A percentile compares a stretch with the other conserved stretches of the same genome.
These are phyloP conservation scores for Thomomys bottae DNA, from an alignment of 2,113 vertebrate genomes.

Conservation along the genomic window DNA sequence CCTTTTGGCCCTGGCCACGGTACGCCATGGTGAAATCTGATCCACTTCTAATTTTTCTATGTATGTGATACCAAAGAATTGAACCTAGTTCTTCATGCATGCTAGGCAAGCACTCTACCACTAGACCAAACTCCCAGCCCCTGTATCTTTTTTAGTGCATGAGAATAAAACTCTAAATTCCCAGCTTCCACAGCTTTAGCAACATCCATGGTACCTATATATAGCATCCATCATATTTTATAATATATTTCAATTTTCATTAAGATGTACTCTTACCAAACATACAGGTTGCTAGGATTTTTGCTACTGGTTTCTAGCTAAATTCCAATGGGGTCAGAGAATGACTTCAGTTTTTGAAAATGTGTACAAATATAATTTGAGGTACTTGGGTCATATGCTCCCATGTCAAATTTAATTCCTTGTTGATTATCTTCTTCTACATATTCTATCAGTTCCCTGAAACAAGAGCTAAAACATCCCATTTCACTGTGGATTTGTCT, in stretches of 20 bases:
- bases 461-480: background rate
- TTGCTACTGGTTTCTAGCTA: background rate
- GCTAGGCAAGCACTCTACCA: no score
- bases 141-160: background rate
- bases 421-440: background rate
- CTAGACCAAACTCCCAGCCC: no score
- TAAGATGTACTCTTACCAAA: background rate
- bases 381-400: background rate
- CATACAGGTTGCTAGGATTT: background rate
- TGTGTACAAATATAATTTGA: background rate
- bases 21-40: no score
- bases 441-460: background rate
- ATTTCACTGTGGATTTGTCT: background rate
- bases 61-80: no score
- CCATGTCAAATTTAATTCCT: slow-evolving; percentile 1
- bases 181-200: background rate
- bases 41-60: no score
- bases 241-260: background rate
- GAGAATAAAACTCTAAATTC: background rate
- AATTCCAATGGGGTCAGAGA: background rate
- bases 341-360: slow-evolving; percentile 10
- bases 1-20: no score
- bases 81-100: no score
- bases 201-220: background rate
- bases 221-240: background rate